Conservation (phyloP, 2,888 invertebrate species). For the Sclerodermus sp. region DNA sequence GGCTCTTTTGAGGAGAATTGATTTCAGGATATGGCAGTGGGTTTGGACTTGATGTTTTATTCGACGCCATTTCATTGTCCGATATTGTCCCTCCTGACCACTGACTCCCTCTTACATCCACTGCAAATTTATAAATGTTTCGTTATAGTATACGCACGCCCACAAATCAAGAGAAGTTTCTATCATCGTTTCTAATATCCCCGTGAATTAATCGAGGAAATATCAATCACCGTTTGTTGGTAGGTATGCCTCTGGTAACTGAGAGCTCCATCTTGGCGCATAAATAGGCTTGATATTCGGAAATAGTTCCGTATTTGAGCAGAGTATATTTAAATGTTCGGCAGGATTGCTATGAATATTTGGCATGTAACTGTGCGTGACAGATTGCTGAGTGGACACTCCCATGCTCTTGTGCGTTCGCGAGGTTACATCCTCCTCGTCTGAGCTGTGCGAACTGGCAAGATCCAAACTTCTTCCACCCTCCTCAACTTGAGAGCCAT, state of each 20-base stretch:
- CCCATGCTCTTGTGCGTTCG: conserved; percentile 52
- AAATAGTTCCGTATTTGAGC: conserved; percentile 68
- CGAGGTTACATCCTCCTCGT: conserved; percentile 69
- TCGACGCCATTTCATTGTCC: conserved; percentile 70
- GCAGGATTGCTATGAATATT: conserved; percentile 59
- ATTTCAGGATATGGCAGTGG: conserved; percentile 78
- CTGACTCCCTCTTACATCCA: conserved; percentile 59
- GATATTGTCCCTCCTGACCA: conserved; percentile 82
- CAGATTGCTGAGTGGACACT: conserved; percentile 49
- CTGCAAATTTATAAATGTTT: conserved; percentile 17
- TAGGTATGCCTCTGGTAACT: conserved; percentile 67
- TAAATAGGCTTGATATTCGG: conserved; percentile 69
- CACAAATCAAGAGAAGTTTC: neutral
- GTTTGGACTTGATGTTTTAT: conserved; percentile 68
- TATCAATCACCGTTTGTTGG: conserved; percentile 48
- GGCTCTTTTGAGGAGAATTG: conserved; percentile 54
- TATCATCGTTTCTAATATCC: neutral
- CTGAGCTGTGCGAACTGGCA: conserved; percentile 94
- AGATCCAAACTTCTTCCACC: conserved; percentile 82
- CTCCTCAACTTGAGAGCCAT: conserved; percentile 62
- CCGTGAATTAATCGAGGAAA: neutral
- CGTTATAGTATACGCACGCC: too few species aligned
- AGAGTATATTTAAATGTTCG: conserved; percentile 53
- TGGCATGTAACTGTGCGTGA: conserved; percentile 62
- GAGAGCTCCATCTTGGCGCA: conserved; percentile 70